Evolutionary conservation across 2,113 vertebrate species (phyloP).

Genomic region (Cyphomyrus plagiostoma): DNA sequence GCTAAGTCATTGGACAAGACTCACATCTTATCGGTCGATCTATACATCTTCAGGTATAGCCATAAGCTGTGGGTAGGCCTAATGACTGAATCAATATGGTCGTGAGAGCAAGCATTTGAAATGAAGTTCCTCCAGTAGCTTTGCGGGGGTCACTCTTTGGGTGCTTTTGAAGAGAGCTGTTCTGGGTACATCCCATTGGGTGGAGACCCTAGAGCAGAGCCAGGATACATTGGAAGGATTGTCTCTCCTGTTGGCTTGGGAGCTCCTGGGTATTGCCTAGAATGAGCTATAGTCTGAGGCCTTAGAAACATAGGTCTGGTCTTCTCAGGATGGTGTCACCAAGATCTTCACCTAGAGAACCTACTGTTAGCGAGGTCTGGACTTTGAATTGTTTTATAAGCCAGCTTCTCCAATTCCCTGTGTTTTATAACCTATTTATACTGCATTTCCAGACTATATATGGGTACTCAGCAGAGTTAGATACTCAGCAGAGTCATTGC

Average conservation of each 20-base stretch:
- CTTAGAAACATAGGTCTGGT: background rate
- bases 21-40: background rate
- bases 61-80: background rate
- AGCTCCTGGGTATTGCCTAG: background rate
- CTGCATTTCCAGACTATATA: background rate
- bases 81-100: background rate
- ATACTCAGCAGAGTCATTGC: background rate
- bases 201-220: background rate
- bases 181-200: background rate
- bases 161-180: background rate
- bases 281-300: background rate
- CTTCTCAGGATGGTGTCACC: background rate
- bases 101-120: background rate
- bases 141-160: background rate
- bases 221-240: background rate
- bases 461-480: background rate
- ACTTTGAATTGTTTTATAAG: background rate
- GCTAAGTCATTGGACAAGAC: background rate
- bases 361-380: background rate
- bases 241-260: background rate
- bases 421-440: background rate
- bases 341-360: background rate
- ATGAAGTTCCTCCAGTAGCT: background rate
- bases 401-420: background rate
- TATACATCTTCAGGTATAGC: background rate